A percentile compares a stretch with the other conserved stretches of the same genome.
Evolutionary conservation across 1,140 invertebrate genomes (phyloP).

Genomic region (Scaptomyza montana): DNA sequence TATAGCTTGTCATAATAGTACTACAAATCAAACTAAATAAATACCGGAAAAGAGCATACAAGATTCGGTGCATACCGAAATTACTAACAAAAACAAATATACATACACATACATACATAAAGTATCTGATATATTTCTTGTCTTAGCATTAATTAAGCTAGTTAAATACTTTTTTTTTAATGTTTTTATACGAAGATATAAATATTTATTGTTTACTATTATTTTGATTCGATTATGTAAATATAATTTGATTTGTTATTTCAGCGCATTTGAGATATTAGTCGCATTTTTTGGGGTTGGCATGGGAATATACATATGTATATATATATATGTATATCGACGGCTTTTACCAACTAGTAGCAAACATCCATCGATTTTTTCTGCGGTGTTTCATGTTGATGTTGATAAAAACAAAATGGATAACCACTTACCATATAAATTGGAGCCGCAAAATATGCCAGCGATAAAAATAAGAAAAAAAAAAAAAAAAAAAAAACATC

Average conservation of each 20-base stretch:
- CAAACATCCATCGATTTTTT: conserved; percentile 52
- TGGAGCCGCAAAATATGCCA: conserved; percentile 75
- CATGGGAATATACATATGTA: conserved; percentile 51
- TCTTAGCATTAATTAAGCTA: background rate
- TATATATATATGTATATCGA: background rate
- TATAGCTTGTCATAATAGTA: background rate
- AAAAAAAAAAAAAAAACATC: too few species aligned
- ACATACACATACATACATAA: conserved; percentile 8
- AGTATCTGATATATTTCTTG: background rate
- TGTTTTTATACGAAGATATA: too few species aligned
- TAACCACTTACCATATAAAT: conserved; percentile 77
- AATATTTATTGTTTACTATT: conserved; percentile 25
- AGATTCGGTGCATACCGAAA: conserved; percentile 40
- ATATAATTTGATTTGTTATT: conserved; percentile 79
- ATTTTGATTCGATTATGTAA: conserved; percentile 71
- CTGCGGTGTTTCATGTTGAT: conserved; percentile 23
- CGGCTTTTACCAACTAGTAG: conserved; percentile 2
- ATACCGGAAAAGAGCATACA: conserved; percentile 41
- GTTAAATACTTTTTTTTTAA: background rate
- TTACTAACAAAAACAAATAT: background rate
- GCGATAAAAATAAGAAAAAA: conserved; percentile 48
- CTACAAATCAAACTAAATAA: background rate
- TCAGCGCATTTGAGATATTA: too few species aligned
- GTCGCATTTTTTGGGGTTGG: conserved; percentile 44
- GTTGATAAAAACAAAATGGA: conserved; percentile 56